These are phyloP conservation scores for Philopedon plagiatum DNA, from an alignment of 2,888 invertebrate species.

Conservation along the genomic window DNA sequence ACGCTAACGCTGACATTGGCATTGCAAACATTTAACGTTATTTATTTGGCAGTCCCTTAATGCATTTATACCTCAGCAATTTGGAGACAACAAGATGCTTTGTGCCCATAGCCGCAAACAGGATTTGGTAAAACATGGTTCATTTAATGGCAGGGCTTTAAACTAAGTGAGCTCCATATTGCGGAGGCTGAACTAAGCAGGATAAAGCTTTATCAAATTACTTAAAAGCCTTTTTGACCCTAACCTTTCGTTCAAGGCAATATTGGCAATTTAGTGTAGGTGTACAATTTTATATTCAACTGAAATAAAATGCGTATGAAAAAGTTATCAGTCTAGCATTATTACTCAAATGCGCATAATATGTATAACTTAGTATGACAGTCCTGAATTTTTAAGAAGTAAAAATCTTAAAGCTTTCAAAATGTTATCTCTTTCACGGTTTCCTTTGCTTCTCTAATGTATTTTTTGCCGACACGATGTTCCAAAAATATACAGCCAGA, in stretches of 20 bases:
- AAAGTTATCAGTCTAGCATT: too few relatives aligned
- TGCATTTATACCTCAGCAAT: slow-evolving; percentile 44
- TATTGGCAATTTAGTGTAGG: not conserved
- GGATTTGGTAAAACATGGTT: slow-evolving; percentile 39
- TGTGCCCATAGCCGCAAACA: slow-evolving; percentile 40
- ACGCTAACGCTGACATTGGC: too few relatives aligned
- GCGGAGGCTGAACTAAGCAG: not conserved
- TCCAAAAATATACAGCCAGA: too few relatives aligned
- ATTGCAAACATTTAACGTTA: not conserved
- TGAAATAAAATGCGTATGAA: too few relatives aligned
- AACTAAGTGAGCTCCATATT: slow-evolving; percentile 9
- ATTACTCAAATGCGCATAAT: too few relatives aligned
- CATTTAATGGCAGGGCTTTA: slow-evolving; percentile 32
- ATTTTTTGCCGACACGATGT: too few relatives aligned
- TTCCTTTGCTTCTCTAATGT: too few relatives aligned
- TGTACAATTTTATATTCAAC: not conserved
- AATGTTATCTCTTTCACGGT: too few relatives aligned
- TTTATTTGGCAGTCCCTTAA: slow-evolving; percentile 16
- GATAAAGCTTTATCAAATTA: slow-evolving; percentile 12
- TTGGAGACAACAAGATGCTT: slow-evolving; percentile 48
- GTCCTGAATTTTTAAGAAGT: too few relatives aligned
- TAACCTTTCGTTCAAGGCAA: not conserved
- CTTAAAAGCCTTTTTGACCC: slow-evolving; percentile 12
- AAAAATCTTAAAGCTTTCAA: too few relatives aligned
- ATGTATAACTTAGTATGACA: too few relatives aligned